Percentiles rank a stretch among this genome's conserved stretches.
Evolutionary conservation across 2,113 vertebrate genomes (phyloP).

Genomic region (Enhydra lutris): DNA sequence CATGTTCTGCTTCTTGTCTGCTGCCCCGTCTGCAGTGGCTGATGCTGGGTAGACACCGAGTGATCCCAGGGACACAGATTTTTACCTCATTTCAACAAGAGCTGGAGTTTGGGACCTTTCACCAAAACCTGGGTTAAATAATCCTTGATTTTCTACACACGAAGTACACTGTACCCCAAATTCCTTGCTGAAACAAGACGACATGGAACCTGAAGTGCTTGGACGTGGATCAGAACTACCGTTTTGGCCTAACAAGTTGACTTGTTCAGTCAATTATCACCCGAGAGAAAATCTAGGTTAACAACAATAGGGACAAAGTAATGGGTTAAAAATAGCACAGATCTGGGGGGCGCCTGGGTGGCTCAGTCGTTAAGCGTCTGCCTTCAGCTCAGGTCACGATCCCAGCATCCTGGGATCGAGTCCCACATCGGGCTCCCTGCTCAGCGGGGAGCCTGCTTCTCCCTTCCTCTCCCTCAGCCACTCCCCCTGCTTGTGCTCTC

Average conservation of each 20-base stretch:
- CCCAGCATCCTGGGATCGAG: too few species aligned
- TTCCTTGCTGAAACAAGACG: neutral
- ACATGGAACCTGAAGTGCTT: neutral
- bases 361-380: too few species aligned
- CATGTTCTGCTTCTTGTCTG: neutral
- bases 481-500: too few species aligned
- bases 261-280: slow-evolving; percentile 21
- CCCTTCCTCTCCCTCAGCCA: too few species aligned
- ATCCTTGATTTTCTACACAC: neutral
- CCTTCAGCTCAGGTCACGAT: too few species aligned
- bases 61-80: neutral
- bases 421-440: too few species aligned
- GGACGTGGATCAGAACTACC: neutral
- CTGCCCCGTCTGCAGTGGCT: neutral
- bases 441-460: too few species aligned
- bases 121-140: neutral
- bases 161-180: neutral
- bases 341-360: too few species aligned
- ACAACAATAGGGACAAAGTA: neutral
- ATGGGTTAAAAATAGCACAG: neutral
- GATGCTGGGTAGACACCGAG: neutral
- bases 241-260: slow-evolving; percentile 15
- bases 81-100: neutral
- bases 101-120: neutral
- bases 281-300: slow-evolving; percentile 30